Base-by-base conservation (phyloP, 2,888 invertebrate genomes). In the Sabellastarte sp. region DNA sequence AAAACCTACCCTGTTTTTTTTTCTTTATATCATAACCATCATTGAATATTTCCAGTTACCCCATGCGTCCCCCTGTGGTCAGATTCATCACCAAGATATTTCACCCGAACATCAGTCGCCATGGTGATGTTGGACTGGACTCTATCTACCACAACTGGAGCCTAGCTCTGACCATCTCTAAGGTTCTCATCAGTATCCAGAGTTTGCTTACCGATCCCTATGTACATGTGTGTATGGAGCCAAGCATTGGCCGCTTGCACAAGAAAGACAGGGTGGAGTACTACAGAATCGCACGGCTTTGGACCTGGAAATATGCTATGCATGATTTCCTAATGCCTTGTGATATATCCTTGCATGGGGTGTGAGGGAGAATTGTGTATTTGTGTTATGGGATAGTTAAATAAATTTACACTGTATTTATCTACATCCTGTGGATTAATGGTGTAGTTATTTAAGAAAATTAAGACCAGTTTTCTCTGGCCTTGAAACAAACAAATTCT, bases 121-220 rank as follows among this genome's bases (percentile, higher is more conserved):
- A 96, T 84, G 95, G 95, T 1, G 95, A 95, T 85, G 93, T 96
- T 58, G 95, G 96, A 64, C 91, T 96, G 70, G 95, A 96, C 86
- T 93, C 93, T 10, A 93, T 96, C 74, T 92, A 93, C 77, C 93
- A 94, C 85, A 96, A 96, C 86, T 96, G 95, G 95, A 93, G 93
- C n/a, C 86, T 95, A 67, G 95, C 94, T 0, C 86, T 95, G 69
- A 95, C 95, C 52, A 90, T 95, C 78, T 91, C 92, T 72, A 95
- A 86, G 76, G 83, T 86, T 30, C 73, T 84, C n/a, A 80, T 84
- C 32, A 81, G 81, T 63, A 80, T 84, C 30, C 83, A 84, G 74
- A 80, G 80, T 0, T 71, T 84, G 62, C 73, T 84, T 28, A 83
- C 83, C 1, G 95, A 95, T 85, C 94, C 95, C 0, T 94, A 91